Base-by-base conservation (phyloP, 2,113 vertebrate genomes). In the Murina feae region DNA sequence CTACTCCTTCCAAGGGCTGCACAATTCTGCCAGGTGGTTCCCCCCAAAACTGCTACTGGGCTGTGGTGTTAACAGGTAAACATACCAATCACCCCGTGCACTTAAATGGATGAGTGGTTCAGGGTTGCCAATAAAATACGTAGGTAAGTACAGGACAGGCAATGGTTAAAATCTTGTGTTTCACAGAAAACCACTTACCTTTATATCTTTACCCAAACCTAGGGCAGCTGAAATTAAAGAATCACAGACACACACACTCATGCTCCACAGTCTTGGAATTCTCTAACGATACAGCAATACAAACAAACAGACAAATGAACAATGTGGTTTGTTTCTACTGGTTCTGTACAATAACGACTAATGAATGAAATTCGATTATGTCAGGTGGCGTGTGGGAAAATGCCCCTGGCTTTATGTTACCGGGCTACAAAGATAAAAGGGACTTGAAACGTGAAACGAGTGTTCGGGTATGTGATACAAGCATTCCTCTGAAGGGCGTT, bases 131-230 rank as follows among this genome's bases (percentile, higher is more conserved):
- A 60, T 25, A 68, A 47, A 91, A 76, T 20, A 89, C 47, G 21
- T 12, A 37, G 32, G 14, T 28, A 66, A 84, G 74, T 28, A 39
- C 23, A 44, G 58, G 37, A 66, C 30, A 91, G 72, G 55, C 68
- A 81, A 63, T 2, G 17, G 86, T 69, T 42, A n/a, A 81, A 60
- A n/a, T 75, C 66, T 90, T 66, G 6, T 42, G 69, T 66, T 85
- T 92, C 58, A 89, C 37, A 94, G 91, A 89, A 91, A 88, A 79
- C 37, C 58, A 97, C 96, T 97, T 95, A 97, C 97, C 96, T 97
- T 89, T 69, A 51, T 30, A 82, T 89, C 89, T 86, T 92, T 94
- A 93, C 76, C 66, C 91, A 95, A 87, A 94, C 58, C 92, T 88
- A 95, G 92, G 87, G 88, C 81, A 89, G 92, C 93, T 94, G 93